These are phyloP conservation scores for Ctenicera cuprea DNA, from an alignment of 2,888 invertebrate species.

Conservation along the genomic window DNA sequence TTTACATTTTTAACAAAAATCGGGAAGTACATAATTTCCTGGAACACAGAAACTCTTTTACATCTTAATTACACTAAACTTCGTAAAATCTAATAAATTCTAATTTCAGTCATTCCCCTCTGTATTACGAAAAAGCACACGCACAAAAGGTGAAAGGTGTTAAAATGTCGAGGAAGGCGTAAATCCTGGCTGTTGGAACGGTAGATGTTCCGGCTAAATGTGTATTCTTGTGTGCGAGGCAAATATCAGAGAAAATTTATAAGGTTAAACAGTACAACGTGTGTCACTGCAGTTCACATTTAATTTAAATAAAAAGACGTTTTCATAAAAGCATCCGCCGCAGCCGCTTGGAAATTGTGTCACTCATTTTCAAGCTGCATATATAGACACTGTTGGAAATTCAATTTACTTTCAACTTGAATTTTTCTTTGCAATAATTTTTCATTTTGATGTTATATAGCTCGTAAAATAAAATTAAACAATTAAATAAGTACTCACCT, in stretches of 20 bases:
- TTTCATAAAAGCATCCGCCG: background rate
- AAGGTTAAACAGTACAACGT: conserved; percentile 6
- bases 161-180: conserved; percentile 36
- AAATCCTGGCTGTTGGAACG: conserved; percentile 29
- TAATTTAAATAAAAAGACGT: conserved; percentile 20
- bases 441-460: too few relatives aligned
- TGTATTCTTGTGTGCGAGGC: conserved; percentile 20
- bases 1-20: conserved; percentile 30
- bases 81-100: conserved; percentile 38
- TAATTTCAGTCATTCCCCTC: conserved; percentile 29
- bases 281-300: conserved; percentile 4
- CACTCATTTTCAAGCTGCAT: too few relatives aligned
- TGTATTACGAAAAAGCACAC: conserved; percentile 35
- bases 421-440: too few relatives aligned
- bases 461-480: too few relatives aligned
- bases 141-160: conserved; percentile 41
- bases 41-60: conserved; percentile 39
- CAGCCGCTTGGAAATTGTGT: background rate
- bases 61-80: conserved; percentile 38
- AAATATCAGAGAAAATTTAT: conserved; percentile 17
- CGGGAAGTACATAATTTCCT: conserved; percentile 37
- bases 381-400: too few relatives aligned
- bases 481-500: too few relatives aligned
- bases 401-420: too few relatives aligned
- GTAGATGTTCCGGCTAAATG: conserved; percentile 29